Evolutionary conservation across 2,888 invertebrate species (phyloP).

Genomic region (Perizoma affinitatum): DNA sequence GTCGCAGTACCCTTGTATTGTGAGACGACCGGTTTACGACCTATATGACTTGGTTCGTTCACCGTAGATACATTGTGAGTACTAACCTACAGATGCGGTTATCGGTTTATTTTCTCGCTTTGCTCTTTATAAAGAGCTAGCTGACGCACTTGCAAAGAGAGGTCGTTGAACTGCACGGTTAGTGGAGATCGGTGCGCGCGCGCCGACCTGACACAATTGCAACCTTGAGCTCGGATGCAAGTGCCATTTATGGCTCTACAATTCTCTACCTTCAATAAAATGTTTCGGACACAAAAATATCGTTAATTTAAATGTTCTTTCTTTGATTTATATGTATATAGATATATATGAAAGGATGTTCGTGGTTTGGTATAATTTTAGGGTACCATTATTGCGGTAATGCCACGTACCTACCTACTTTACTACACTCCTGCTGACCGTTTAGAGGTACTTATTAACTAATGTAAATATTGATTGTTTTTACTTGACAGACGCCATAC

Average conservation of each 20-base stretch:
- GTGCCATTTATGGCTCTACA: conserved; percentile 30
- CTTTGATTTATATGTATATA: too few relatives aligned
- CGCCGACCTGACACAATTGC: conserved; percentile 62
- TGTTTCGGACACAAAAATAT: too few relatives aligned
- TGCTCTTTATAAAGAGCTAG: conserved; percentile 77
- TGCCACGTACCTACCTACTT: too few relatives aligned
- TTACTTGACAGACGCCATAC: too few relatives aligned
- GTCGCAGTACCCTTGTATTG: conserved; percentile 61
- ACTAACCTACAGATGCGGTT: conserved; percentile 67
- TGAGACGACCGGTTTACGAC: conserved; percentile 65
- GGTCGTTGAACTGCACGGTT: conserved; percentile 71
- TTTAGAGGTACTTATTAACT: too few relatives aligned
- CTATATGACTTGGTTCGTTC: conserved; percentile 71
- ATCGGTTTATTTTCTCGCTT: conserved; percentile 79
- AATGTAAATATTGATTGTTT: too few relatives aligned
- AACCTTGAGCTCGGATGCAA: conserved; percentile 55
- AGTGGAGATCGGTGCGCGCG: conserved; percentile 58
- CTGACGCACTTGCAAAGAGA: conserved; percentile 71
- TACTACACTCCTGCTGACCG: too few relatives aligned
- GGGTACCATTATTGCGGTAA: too few relatives aligned
- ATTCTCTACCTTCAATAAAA: neutral
- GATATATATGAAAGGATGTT: too few relatives aligned
- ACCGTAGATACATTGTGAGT: conserved; percentile 63
- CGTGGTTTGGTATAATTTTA: too few relatives aligned
- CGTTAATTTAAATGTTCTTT: too few relatives aligned